Base-by-base conservation (phyloP, 2,113 vertebrate species). In the Nanorana parkeri region DNA sequence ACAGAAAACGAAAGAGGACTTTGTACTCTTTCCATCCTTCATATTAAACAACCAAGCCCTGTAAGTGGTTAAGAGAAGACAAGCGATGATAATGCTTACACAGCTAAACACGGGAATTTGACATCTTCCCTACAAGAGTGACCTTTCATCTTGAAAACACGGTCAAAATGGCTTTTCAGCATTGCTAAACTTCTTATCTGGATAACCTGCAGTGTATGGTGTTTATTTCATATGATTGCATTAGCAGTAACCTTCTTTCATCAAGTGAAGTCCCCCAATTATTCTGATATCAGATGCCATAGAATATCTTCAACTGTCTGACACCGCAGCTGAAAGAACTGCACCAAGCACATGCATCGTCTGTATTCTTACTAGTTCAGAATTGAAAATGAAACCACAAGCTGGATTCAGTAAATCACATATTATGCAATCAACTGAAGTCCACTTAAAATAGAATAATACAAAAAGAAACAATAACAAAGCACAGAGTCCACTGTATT, bases 111-210 rank as follows among this genome's bases (percentile, higher is more conserved):
- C 21, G 58, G 71, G 24, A 76, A 76, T 32, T 75, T 83, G 80
- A 83, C 80, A 83, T 76, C 71, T 67, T 68, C 63, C 80, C 72
- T 83, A 67, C 51, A 74, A 74, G 61, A 74, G 58, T 73, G 79
- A 81, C 79, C 79, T 81, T 81, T 81, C 80, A 65, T 81, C 69
- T 74, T 55, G 47, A 65, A 81, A 81, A 61, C 41, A 32, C 16
- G 26, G 68, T 66, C 56, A 65, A 54, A 65, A 54, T 64, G 2
- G 68, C 51, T 81, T 81, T 63, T 81, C 69, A 41, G 51, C 80
- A 67, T 41, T 58, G 51, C 69, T 81, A 64, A 66, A 75, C 61
- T 81, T 29, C 61, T 56, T 67, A 75, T 81, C 47, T 61, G 65
- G 60, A 55, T 73, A 81, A 81, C 58, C 64, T 74, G 69, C 63